Conservation (phyloP, 1,140 invertebrate species). For the Phortica variegata region DNA sequence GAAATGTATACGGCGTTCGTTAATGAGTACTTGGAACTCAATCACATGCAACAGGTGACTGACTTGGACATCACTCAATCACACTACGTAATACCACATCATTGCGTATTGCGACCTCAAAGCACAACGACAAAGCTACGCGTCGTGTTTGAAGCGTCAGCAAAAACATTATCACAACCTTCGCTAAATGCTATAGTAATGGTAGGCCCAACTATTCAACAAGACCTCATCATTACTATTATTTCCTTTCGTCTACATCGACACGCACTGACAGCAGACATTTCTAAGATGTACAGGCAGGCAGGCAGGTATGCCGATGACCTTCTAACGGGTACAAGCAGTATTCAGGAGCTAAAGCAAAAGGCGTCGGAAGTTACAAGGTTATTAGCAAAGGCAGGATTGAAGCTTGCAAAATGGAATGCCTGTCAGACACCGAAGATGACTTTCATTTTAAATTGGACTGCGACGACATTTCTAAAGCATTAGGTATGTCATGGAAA, state of each 20-base stretch:
- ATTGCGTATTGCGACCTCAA: conserved; percentile 3
- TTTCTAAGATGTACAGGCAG: conserved; percentile 48
- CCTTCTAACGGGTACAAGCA: too few relatives aligned
- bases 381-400: too few relatives aligned
- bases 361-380: too few relatives aligned
- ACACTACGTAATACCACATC: conserved; percentile 8
- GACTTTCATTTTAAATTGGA: background rate
- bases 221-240: conserved; percentile 42
- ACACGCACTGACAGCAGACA: conserved; percentile 36
- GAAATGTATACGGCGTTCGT: conserved; percentile 4
- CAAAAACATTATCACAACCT: conserved; percentile 20
- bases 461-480: background rate
- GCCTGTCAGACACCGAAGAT: background rate
- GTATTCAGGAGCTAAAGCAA: too few relatives aligned
- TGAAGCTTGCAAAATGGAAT: background rate
- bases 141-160: conserved; percentile 37
- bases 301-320: too few relatives aligned
- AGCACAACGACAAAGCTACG: conserved; percentile 29
- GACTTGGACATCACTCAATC: background rate
- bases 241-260: conserved; percentile 38
- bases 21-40: background rate
- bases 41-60: background rate
- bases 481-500: background rate
- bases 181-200: conserved; percentile 45
- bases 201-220: conserved; percentile 41